Evolutionary conservation across 2,113 vertebrate species (phyloP), one percentile per base, ranked within the genome.

Genomic region (Brienomyrus brachyistius): DNA sequence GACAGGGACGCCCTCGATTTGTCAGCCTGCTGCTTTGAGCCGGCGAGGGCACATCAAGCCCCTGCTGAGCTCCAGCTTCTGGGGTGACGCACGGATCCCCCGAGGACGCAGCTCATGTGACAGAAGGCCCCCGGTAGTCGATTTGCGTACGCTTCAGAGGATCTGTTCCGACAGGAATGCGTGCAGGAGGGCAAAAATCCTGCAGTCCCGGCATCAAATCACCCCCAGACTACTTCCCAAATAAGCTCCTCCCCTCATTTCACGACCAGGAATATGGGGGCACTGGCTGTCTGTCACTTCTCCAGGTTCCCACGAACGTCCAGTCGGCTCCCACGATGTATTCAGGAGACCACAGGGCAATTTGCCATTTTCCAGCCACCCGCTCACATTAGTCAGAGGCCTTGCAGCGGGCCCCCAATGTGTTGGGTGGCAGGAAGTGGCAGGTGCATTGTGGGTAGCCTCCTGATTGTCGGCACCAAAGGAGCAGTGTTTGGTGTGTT

Each of bases 331-430:
- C 86, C 50, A 40, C 7, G 3, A 54, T 40, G 45, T 70, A 27
- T 88, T 70, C 87, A 88, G 87, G 48, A 51, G 83, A 47, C 56
- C 7, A 11, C 11, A 1, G 87, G 56, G 87, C 54, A 40, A 50
- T 45, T 47, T 66, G 87, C 87, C 87, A 70, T 70, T 88, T 88
- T 66, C 21, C 43, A 48, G 87, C 59, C 45, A 23, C 87, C 40
- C 45, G n/a, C 59, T 47, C 15, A n/a, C 87, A 88, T 88, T 88
- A 88, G 59, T 74, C 56, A 70, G 87, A 66, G 56, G 35, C 87
- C 43, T 62, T 59, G 1, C 56, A 11, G 87, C 54, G 11, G 21
- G 87, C 19, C 40, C 4, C 54, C 83, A 11, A 2, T 40, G 5
- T 50, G 83, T 31, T 23, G 21, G 47, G 7, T 40, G 86, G 51